Evolutionary conservation across 2,888 invertebrate species (phyloP).

Genomic region (Lochmaea crataegi): DNA sequence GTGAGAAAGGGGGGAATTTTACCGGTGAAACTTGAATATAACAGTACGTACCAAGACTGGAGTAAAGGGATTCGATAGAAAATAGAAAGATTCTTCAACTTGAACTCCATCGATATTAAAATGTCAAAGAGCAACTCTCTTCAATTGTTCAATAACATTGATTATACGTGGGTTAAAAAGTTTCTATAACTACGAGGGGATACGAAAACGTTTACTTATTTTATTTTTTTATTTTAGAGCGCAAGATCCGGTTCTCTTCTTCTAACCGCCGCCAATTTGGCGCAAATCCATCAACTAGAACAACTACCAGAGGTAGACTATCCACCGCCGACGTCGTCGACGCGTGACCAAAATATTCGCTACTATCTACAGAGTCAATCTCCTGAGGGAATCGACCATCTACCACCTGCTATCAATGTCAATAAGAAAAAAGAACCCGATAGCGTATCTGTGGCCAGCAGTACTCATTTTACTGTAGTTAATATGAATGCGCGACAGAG

Average conservation of each 20-base stretch:
- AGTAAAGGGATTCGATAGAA: no score
- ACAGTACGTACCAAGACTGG: no score
- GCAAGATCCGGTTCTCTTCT: slow-evolving; percentile 83
- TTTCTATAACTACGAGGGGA: no score
- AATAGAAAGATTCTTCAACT: no score
- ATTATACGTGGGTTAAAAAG: no score
- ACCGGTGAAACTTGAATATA: no score
- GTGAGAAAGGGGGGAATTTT: no score
- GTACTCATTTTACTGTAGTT: slow-evolving; percentile 88
- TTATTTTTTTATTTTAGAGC: slow-evolving; percentile 69
- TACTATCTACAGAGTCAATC: slow-evolving; percentile 58
- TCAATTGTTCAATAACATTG: no score
- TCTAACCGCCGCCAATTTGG: slow-evolving; percentile 81
- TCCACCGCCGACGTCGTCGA: slow-evolving; percentile 47
- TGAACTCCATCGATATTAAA: no score
- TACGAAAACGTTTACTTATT: no score
- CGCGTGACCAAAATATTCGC: slow-evolving; percentile 59
- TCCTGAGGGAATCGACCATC: slow-evolving; percentile 40
- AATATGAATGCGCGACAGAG: slow-evolving; percentile 73
- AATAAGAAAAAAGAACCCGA: slow-evolving; percentile 68
- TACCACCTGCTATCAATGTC: slow-evolving; percentile 27
- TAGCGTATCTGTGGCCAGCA: slow-evolving; percentile 82
- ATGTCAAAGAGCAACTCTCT: no score
- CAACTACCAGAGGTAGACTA: slow-evolving; percentile 43
- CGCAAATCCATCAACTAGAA: slow-evolving; percentile 59